Evolutionary conservation across 2,797 vertebrate genomes (phyloP).

Genomic region (Xiphophorus birchmanni): DNA sequence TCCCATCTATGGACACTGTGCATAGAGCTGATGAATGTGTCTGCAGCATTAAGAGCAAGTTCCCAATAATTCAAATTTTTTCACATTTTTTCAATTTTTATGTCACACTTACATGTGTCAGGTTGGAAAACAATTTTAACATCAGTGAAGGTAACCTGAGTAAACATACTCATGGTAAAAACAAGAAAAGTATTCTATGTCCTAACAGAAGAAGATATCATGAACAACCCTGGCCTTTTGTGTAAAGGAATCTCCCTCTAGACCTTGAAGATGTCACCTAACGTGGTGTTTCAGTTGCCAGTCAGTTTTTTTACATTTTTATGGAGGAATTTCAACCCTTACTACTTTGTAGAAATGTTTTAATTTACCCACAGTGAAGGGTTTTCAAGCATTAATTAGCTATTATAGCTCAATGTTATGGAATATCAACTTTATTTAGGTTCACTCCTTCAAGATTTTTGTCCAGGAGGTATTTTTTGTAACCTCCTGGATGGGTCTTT

Average conservation of each 20-base stretch:
- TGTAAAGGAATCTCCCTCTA: not conserved
- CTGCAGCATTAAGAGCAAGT: not conserved
- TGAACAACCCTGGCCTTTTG: not conserved
- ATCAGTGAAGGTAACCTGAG: not conserved
- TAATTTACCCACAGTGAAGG: not conserved
- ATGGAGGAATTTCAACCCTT: not conserved
- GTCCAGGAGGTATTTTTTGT: not conserved
- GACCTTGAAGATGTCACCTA: not conserved
- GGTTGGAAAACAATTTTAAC: not conserved
- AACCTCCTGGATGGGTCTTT: not conserved
- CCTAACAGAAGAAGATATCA: not conserved
- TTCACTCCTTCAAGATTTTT: not conserved
- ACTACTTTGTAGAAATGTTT: not conserved
- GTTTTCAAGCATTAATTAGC: not conserved
- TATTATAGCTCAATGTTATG: not conserved
- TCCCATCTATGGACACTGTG: not conserved
- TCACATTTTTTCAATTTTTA: not conserved
- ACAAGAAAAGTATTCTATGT: not conserved
- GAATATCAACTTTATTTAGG: not conserved
- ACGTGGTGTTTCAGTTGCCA: not conserved
- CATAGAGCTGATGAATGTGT: not conserved
- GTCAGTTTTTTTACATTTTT: not conserved
- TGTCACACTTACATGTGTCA: not conserved
- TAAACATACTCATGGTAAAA: not conserved
- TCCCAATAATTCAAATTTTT: not conserved